Evolutionary conservation across 2,113 vertebrate species (phyloP).

Genomic region (Cygnus buccinator): DNA sequence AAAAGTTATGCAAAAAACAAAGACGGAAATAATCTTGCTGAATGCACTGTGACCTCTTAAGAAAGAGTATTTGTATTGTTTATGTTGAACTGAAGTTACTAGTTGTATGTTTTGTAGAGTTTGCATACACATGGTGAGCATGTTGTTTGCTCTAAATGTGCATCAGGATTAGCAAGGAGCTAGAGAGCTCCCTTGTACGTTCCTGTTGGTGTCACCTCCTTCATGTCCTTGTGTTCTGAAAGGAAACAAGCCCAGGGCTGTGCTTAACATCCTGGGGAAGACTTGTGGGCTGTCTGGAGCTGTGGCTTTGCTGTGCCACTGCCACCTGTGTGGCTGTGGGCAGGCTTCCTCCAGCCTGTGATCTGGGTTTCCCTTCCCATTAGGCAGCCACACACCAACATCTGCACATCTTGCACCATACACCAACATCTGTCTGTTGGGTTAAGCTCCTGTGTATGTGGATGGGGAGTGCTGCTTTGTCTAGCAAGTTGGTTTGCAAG

Average conservation of each 20-base stretch:
- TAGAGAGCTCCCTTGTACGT: background rate
- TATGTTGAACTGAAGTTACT: background rate
- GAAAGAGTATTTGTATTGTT: background rate
- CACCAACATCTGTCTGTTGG: rapidly evolving
- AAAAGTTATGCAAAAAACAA: background rate
- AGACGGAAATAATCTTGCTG: background rate
- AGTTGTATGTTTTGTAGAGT: background rate
- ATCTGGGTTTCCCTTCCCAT: background rate
- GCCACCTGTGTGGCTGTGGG: background rate
- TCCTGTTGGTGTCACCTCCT: background rate
- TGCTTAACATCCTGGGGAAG: background rate
- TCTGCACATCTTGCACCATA: background rate
- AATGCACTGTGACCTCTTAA: background rate
- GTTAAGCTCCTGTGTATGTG: background rate
- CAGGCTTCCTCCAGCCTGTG: background rate
- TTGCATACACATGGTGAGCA: background rate
- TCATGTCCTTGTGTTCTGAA: background rate
- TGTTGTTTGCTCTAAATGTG: background rate
- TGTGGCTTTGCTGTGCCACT: background rate
- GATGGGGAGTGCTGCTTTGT: background rate
- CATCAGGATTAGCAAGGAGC: background rate
- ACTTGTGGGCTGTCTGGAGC: background rate
- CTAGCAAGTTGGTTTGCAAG: background rate
- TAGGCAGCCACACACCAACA: background rate
- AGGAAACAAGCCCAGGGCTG: background rate